Evolutionary conservation across 2,113 vertebrate genomes (phyloP), one percentile per base, ranked within the genome.

Genomic region (Oryzias javanicus): DNA sequence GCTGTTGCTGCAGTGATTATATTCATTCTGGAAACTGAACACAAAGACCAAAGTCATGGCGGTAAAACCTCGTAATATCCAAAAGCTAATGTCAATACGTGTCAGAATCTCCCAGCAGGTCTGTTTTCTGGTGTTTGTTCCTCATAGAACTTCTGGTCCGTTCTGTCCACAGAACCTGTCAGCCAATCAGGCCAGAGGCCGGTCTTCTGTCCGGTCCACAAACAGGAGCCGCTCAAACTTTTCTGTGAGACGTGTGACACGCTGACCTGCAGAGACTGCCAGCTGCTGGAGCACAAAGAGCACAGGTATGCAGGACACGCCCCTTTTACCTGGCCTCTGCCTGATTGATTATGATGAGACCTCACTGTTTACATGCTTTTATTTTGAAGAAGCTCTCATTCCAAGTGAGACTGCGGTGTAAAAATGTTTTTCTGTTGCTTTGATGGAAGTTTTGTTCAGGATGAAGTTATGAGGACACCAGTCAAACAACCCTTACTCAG

Each of bases 211-310:
- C 97, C 97, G 64, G 74, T 98, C 51, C 97, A 99, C 91, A 98
- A 95, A 87, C 97, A 99, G 91, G 97, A 99, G 72, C 94, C 96
- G 0, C 91, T 99, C 79, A 98, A 98, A 89, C 94, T 99, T 71
- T 99, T 95, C 89, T 99, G 97, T 88, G 97, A 99, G 86, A 98
- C 97, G 16, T 99, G 97, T 76, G 97, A 99, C 88, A 96, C 95
- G 66, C 86, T 99, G 86, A 99, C 97, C 14, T 99, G 97, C 89
- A 91, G 97, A 86, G 97, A 99, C 89, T 99, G 97, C 72, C 97
- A 99, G 88, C 90, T 99, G 67, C 89, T 95, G 86, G 97, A 99
- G 48, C 97, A 99, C 91, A 99, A 99, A 81, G 97, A 99, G 82
- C 97, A 98, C 93, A 98, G 97, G 97, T 98, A 81, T 52, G 56